Percentiles rank a stretch among this genome's conserved stretches.
Conservation (phyloP, 35 echinoderm and acorn worm species). For the Ophioderma brevispina region DNA sequence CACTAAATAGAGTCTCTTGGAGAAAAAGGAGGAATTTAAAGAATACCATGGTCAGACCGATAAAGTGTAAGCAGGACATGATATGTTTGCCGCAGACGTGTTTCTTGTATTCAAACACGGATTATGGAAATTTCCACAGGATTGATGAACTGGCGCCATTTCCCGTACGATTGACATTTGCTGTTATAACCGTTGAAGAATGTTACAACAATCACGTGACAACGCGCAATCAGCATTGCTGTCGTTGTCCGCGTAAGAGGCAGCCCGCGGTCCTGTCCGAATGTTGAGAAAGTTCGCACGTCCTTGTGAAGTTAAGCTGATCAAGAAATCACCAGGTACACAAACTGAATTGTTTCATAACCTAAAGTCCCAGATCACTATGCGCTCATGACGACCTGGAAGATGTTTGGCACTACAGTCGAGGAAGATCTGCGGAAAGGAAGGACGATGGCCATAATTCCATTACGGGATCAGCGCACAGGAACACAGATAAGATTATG, state of each 20-base stretch:
- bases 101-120: neutral
- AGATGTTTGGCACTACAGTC: slow-evolving; percentile 18
- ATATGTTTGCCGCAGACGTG: neutral
- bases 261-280: neutral
- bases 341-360: neutral
- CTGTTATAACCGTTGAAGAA: neutral
- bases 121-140: neutral
- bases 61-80: neutral
- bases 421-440: neutral
- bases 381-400: neutral
- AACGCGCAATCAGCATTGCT: neutral
- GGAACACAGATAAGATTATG: slow-evolving; percentile 19
- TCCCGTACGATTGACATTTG: neutral
- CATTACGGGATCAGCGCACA: neutral
- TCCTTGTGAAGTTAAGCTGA: neutral
- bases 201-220: neutral
- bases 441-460: neutral
- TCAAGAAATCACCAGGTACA: neutral
- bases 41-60: neutral
- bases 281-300: neutral
- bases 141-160: neutral
- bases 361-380: slow-evolving; percentile 16
- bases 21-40: neutral
- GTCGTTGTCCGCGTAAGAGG: neutral
- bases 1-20: neutral